Conservation (phyloP, 2,888 invertebrate genomes). For the Notodonta dromedarius region DNA sequence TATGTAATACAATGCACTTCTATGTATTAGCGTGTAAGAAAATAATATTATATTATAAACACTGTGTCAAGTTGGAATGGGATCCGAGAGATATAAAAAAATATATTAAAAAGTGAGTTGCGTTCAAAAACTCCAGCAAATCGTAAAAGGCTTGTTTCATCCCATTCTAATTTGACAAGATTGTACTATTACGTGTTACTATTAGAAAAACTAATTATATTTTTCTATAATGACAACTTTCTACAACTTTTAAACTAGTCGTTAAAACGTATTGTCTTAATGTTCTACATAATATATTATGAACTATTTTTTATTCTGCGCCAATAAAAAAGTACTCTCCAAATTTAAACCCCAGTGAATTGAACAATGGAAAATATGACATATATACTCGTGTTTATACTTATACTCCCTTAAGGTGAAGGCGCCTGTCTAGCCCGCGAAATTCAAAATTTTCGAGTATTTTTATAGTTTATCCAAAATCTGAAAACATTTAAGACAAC, state of each 20-base stretch:
- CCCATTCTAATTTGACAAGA: slow-evolving; percentile 17
- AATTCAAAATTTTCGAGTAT: too few relatives aligned
- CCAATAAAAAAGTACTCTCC: slow-evolving; percentile 24
- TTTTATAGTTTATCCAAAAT: too few relatives aligned
- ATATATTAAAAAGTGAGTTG: too few relatives aligned
- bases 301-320: slow-evolving; percentile 39
- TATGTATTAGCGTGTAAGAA: slow-evolving; percentile 38
- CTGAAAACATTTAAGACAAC: too few relatives aligned
- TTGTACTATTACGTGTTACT: slow-evolving; percentile 59
- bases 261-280: slow-evolving; percentile 20
- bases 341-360: too few relatives aligned
- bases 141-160: background rate
- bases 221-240: slow-evolving; percentile 76
- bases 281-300: slow-evolving; percentile 14
- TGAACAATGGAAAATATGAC: too few relatives aligned
- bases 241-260: slow-evolving; percentile 60
- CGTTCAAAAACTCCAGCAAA: too few relatives aligned
- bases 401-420: too few relatives aligned
- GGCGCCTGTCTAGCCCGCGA: too few relatives aligned
- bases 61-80: background rate
- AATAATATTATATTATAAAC: slow-evolving; percentile 14
- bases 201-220: slow-evolving; percentile 72
- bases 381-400: too few relatives aligned
- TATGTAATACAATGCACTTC: slow-evolving; percentile 39
- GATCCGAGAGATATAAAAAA: background rate